Conservation (phyloP, 2,888 invertebrate species). For the Heteromyza rotundicornis region DNA sequence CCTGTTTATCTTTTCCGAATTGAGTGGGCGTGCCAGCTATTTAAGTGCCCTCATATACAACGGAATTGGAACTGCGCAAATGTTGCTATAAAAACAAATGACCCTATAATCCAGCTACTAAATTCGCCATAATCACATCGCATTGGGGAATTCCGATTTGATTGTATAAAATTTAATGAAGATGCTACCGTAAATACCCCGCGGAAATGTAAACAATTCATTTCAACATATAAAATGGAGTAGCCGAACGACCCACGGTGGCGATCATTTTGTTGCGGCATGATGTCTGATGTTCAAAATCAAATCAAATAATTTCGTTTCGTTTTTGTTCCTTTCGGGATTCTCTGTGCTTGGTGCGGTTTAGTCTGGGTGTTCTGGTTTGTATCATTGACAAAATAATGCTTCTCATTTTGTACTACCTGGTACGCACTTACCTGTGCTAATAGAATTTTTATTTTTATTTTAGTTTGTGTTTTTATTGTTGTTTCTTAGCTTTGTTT, state of each 20-base stretch:
- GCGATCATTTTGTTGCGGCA: conserved; percentile 26
- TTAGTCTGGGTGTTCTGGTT: conserved; percentile 24
- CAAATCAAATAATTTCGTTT: conserved; percentile 22
- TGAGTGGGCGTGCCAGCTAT: background rate
- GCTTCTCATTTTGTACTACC: conserved; percentile 26
- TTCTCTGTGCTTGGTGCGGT: background rate
- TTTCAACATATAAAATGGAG: conserved; percentile 15
- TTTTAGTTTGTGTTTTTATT: background rate
- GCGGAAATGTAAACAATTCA: conserved; percentile 1
- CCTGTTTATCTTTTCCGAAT: background rate
- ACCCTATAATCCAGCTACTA: conserved; percentile 47
- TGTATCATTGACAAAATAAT: conserved; percentile 25
- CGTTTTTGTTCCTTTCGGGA: background rate
- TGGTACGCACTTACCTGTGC: conserved; percentile 8
- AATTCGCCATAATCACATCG: conserved; percentile 40
- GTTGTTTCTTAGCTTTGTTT: background rate
- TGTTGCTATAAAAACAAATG: conserved; percentile 45
- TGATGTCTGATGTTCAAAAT: conserved; percentile 29
- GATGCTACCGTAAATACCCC: background rate
- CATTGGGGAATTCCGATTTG: conserved; percentile 5
- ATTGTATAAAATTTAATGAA: no score
- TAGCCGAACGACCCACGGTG: conserved; percentile 25
- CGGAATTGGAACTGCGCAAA: conserved; percentile 8
- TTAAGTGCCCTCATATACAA: no score
- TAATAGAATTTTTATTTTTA: background rate